Conservation (phyloP, 2,888 invertebrate species). For the Fragum whitleyi region DNA sequence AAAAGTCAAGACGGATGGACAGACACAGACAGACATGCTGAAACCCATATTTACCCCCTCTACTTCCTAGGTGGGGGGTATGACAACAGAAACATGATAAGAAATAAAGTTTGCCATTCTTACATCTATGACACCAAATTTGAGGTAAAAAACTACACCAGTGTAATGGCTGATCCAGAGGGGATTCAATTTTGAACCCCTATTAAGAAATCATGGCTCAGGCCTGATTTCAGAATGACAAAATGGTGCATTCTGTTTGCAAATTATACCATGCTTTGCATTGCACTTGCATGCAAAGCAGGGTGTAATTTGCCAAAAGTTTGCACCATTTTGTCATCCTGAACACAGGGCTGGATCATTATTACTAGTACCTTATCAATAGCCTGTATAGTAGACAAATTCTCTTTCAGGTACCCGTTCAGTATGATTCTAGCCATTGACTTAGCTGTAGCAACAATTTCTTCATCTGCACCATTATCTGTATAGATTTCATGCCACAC, state of each 20-base stretch:
- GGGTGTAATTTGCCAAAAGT: too few relatives aligned
- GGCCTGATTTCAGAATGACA: too few relatives aligned
- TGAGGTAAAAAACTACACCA: neutral
- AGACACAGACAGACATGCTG: neutral
- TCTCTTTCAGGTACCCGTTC: constrained; percentile 17
- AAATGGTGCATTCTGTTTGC: too few relatives aligned
- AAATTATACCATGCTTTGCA: too few relatives aligned
- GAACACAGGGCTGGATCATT: too few relatives aligned
- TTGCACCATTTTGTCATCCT: too few relatives aligned
- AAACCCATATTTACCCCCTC: neutral
- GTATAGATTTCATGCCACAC: constrained; percentile 33
- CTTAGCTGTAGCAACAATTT: constrained; percentile 25
- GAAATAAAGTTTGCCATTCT: neutral
- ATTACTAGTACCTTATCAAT: constrained; percentile 15
- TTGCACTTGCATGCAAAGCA: too few relatives aligned
- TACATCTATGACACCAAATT: neutral
- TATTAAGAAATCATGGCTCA: too few relatives aligned
- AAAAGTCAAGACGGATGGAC: neutral
- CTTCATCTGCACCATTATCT: neutral
- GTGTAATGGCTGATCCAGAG: neutral
- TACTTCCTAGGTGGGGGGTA: too few relatives aligned
- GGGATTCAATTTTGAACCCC: too few relatives aligned
- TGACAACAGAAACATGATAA: neutral
- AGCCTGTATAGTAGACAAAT: neutral
- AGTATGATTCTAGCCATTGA: constrained; percentile 30